Evolutionary conservation across 2,888 invertebrate species (phyloP).

Genomic region (Lissocephala sabroskyi): DNA sequence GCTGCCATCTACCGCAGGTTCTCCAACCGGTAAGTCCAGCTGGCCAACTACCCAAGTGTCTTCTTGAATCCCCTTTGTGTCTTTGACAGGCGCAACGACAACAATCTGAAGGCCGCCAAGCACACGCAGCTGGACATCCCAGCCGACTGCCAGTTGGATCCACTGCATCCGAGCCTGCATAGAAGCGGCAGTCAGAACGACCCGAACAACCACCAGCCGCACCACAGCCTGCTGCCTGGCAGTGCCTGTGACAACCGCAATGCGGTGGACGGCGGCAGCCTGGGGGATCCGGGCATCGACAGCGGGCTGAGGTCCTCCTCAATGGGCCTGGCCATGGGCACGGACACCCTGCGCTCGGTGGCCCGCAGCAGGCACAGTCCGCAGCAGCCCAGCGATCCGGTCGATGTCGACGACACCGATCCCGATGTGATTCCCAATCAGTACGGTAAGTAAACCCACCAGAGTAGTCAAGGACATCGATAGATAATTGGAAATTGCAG

Average conservation of each 20-base stretch:
- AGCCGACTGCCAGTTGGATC: slow-evolving; percentile 72
- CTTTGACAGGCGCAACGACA: slow-evolving; percentile 71
- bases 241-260: slow-evolving; percentile 61
- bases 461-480: too few species aligned
- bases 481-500: slow-evolving; percentile 37
- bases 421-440: slow-evolving; percentile 91
- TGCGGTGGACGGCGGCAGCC: slow-evolving; percentile 44
- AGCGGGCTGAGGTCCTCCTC: slow-evolving; percentile 54
- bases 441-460: slow-evolving; percentile 83
- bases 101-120: slow-evolving; percentile 72
- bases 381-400: slow-evolving; percentile 69
- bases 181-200: slow-evolving; percentile 46
- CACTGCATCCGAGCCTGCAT: slow-evolving; percentile 67
- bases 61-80: too few species aligned
- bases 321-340: slow-evolving; percentile 69
- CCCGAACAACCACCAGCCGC: slow-evolving; percentile 66
- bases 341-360: slow-evolving; percentile 67
- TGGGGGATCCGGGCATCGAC: slow-evolving; percentile 68
- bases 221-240: slow-evolving; percentile 69
- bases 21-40: slow-evolving; percentile 73
- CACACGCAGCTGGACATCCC: slow-evolving; percentile 72
- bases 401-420: slow-evolving; percentile 79
- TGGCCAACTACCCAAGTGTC: too few species aligned
- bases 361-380: slow-evolving; percentile 72
- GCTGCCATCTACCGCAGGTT: slow-evolving; percentile 81